Evolutionary conservation across 2,113 vertebrate genomes (phyloP).

Genomic region (Atlantisia rogersi): DNA sequence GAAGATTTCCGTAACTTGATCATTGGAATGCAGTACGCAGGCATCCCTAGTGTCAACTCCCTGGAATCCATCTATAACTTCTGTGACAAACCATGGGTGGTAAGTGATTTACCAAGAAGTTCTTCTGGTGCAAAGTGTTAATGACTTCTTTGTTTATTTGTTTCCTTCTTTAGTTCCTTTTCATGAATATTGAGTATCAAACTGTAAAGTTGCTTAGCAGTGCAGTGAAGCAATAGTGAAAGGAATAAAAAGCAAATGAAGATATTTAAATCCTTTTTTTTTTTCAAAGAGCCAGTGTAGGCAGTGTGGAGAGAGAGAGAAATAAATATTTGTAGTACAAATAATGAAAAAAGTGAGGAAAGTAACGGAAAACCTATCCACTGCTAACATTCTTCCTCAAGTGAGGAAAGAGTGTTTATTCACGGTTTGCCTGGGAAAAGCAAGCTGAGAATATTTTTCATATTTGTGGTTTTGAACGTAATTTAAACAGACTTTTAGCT

Average conservation of each 20-base stretch:
- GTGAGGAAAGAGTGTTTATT: conserved; percentile 34
- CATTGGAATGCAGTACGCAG: conserved; percentile 95
- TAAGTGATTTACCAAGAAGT: conserved; percentile 68
- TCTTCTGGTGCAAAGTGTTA: neutral
- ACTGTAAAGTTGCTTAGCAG: neutral
- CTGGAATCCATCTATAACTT: conserved; percentile 97
- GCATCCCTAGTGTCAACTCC: conserved; percentile 92
- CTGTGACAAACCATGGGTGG: conserved; percentile 98
- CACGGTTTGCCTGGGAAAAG: conserved; percentile 35
- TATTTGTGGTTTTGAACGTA: conserved; percentile 34
- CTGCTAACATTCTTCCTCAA: neutral
- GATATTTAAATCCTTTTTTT: neutral
- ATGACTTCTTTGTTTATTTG: neutral
- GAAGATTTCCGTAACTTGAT: conserved; percentile 95
- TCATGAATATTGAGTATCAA: neutral
- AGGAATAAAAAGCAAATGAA: neutral
- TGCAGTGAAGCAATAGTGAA: neutral
- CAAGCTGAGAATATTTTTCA: conserved; percentile 51
- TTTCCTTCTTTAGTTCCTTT: neutral
- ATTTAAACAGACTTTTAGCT: conserved; percentile 10
- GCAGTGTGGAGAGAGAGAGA: neutral
- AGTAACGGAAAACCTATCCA: neutral
- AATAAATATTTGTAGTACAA: neutral
- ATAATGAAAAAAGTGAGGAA: neutral
- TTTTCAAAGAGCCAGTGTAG: neutral